Conservation (phyloP, 1,140 invertebrate species). For the Metaphire vulgaris region DNA sequence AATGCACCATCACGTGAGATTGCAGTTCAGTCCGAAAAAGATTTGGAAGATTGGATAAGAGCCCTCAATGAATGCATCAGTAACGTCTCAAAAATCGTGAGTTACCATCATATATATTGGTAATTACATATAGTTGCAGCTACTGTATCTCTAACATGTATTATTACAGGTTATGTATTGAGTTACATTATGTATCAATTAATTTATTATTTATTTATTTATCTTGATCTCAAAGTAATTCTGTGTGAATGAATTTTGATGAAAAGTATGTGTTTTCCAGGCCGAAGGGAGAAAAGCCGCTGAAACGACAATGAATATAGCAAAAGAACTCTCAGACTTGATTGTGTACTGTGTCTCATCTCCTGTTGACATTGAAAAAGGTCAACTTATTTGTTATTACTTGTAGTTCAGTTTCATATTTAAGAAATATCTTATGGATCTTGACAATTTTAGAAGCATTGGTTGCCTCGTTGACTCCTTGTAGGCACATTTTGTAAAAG, state of each 20-base stretch:
- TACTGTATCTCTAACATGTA: too few species aligned
- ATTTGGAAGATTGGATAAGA: neutral
- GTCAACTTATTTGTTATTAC: too few species aligned
- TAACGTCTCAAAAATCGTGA: neutral
- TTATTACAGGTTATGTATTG: neutral
- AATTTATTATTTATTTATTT: neutral
- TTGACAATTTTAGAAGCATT: too few species aligned
- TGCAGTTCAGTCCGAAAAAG: neutral
- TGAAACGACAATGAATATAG: slow-evolving; percentile 79
- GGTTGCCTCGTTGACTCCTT: too few species aligned
- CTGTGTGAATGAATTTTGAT: too few species aligned
- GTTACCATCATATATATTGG: neutral
- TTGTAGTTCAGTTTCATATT: too few species aligned
- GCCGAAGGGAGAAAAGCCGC: slow-evolving; percentile 57
- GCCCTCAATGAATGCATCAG: neutral
- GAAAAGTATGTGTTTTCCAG: too few species aligned
- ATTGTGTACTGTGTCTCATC: slow-evolving; percentile 92
- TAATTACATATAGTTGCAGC: neutral
- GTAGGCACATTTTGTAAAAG: too few species aligned
- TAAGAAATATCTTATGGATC: too few species aligned
- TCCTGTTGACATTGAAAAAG: slow-evolving; percentile 46
- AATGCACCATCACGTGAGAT: neutral
- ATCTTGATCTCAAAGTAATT: too few species aligned
- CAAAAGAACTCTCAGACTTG: slow-evolving; percentile 90
- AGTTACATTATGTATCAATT: neutral